Base-by-base conservation (phyloP, 1,140 invertebrate species). In the Nasonia giraulti region DNA sequence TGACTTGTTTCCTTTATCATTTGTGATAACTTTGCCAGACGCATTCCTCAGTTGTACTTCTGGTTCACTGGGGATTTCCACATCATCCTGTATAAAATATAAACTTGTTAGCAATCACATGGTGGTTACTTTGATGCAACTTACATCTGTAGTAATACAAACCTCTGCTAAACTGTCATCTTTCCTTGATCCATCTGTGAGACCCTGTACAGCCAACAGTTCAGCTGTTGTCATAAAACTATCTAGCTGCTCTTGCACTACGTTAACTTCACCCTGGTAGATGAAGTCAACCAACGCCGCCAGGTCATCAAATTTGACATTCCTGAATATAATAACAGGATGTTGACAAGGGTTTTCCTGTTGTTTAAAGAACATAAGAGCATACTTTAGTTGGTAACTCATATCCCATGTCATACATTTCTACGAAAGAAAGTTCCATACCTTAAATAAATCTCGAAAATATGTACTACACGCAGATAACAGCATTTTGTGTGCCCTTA, bases 401-500 rank as follows among this genome's bases (percentile, higher is more conserved):
- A 1, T n/a, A 6, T 7, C 6, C 2, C 20, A 6, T 62, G 17
- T 62, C 1, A n/a, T 20, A 20, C 0, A 20, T 6, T 7, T 2
- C 55, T n/a, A 20, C 17, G 5, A 12, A 20, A 37, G 55, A 75
- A 81, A 44, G 62, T 82, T 74, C 37, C 3, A 91, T 91, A 94
- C 93, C 93, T 96, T 96, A 92, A 97, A 96, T 89, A 97, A 95
- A 91, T 96, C 96, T 89, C 95, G 96, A 90, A 97, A 97, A 91
- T 97, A 97, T 87, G 95, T 95, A 87, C 96, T 97, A 89, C 96
- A 97, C 4, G 96, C 96, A 0, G 96, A 97, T 2, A 97, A 92
- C n/a, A 97, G 94, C 94, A 97, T 96, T 94, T 96, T 97, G 88
- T 97, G 97, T 40, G 97, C 97, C 88, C 96, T 96, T 73, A 98